Conservation (phyloP, 1,140 invertebrate genomes). For the Dendrolimus punctatus region DNA sequence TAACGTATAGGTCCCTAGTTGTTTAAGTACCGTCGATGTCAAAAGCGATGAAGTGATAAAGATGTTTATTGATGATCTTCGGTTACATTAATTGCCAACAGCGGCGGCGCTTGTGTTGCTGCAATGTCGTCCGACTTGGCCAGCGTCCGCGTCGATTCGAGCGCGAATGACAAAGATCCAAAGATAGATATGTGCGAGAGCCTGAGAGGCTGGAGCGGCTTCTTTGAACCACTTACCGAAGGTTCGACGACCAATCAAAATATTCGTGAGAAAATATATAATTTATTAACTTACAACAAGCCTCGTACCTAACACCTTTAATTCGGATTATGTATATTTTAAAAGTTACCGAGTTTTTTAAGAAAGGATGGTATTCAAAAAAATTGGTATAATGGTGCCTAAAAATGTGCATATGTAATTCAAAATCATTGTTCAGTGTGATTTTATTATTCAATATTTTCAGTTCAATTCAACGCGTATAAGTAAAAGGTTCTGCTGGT, state of each 20-base stretch:
- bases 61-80: constrained; percentile 69
- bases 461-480: not conserved
- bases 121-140: constrained; percentile 31
- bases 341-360: too few species aligned
- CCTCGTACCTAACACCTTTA: too few species aligned
- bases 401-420: too few species aligned
- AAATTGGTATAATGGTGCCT: too few species aligned
- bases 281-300: constrained; percentile 3
- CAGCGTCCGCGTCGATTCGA: constrained; percentile 30
- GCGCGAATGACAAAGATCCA: constrained; percentile 65
- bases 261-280: constrained; percentile 30
- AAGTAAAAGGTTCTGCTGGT: not conserved
- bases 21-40: constrained; percentile 50
- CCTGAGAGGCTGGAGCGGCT: constrained; percentile 30
- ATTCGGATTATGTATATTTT: too few species aligned
- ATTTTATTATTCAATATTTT: too few species aligned
- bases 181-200: constrained; percentile 33
- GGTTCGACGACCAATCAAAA: constrained; percentile 57
- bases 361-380: too few species aligned
- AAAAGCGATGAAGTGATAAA: constrained; percentile 67
- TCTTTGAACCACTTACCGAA: constrained; percentile 53
- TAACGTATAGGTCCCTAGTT: constrained; percentile 47
- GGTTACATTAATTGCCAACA: constrained; percentile 64
- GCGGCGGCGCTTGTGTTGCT: constrained; percentile 57
- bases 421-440: too few species aligned